These are phyloP conservation scores for Galeopsomyia nigrocyanea DNA, from an alignment of 2,888 invertebrate species.

Conservation along the genomic window DNA sequence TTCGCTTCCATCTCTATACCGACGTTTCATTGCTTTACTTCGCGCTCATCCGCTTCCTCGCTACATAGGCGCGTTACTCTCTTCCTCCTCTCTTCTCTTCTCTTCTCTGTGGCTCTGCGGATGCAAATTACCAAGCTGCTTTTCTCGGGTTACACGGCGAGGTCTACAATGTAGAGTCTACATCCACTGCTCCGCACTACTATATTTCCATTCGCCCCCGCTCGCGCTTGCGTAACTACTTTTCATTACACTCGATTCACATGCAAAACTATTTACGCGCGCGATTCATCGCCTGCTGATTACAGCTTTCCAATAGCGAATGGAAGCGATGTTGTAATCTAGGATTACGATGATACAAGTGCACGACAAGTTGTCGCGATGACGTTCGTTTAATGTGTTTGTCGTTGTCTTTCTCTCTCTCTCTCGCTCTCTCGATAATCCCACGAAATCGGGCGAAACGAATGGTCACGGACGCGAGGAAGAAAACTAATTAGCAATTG, in stretches of 20 bases:
- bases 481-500: constrained; percentile 46
- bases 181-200: background rate
- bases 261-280: no score
- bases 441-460: constrained; percentile 21
- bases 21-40: constrained; percentile 16
- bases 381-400: no score
- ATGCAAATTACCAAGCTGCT: no score
- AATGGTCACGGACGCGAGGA: constrained; percentile 6
- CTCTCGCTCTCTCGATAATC: background rate
- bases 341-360: no score
- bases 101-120: background rate
- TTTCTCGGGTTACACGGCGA: background rate
- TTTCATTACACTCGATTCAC: constrained; percentile 3
- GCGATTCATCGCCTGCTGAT: no score
- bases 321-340: no score
- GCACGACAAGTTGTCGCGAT: no score
- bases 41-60: background rate
- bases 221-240: constrained; percentile 1
- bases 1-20: constrained; percentile 16
- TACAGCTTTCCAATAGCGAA: no score
- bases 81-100: background rate
- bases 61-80: background rate
- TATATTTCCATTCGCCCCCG: no score
- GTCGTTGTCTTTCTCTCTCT: no score
- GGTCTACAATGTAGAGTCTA: background rate